Percentiles rank a stretch among this genome's conserved stretches.
Conservation (phyloP, 2,888 invertebrate species). For the Nomada fucata region DNA sequence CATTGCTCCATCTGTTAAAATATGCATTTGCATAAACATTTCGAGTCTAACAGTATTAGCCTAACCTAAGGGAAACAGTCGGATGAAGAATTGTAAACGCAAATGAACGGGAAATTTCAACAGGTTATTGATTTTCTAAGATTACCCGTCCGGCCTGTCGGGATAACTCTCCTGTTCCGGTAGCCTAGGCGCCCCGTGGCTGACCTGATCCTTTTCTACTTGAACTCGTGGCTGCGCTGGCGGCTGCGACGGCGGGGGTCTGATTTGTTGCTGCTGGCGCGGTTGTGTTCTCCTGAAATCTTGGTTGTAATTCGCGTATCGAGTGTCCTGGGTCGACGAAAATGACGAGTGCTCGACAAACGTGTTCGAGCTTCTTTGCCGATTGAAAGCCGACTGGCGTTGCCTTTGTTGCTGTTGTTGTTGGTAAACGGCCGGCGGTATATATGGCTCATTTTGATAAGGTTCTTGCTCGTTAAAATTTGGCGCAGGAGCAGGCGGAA, state of each 20-base stretch:
- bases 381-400: slow-evolving; percentile 42
- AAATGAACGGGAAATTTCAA: no score
- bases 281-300: slow-evolving; percentile 75
- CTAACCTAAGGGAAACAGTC: no score
- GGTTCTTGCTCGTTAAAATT: slow-evolving; percentile 72
- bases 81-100: no score
- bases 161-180: slow-evolving; percentile 75
- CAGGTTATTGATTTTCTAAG: neutral
- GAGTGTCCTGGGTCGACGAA: slow-evolving; percentile 70
- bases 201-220: slow-evolving; percentile 45
- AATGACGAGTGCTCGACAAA: slow-evolving; percentile 64
- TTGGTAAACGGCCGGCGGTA: slow-evolving; percentile 75
- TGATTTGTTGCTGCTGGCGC: slow-evolving; percentile 68
- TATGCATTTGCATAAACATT: no score
- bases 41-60: no score
- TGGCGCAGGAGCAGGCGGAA: slow-evolving; percentile 73
- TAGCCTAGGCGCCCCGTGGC: slow-evolving; percentile 32
- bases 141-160: slow-evolving; percentile 77
- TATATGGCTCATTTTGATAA: slow-evolving; percentile 78
- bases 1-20: no score
- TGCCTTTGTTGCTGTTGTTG: slow-evolving; percentile 72
- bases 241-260: slow-evolving; percentile 46
- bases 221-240: slow-evolving; percentile 44
- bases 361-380: slow-evolving; percentile 45
- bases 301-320: slow-evolving; percentile 76